Percentiles rank a stretch among this genome's conserved stretches.
phyloP scores from a whole-genome alignment of 23 tunicate species.

The Corella eumyota region DNA sequence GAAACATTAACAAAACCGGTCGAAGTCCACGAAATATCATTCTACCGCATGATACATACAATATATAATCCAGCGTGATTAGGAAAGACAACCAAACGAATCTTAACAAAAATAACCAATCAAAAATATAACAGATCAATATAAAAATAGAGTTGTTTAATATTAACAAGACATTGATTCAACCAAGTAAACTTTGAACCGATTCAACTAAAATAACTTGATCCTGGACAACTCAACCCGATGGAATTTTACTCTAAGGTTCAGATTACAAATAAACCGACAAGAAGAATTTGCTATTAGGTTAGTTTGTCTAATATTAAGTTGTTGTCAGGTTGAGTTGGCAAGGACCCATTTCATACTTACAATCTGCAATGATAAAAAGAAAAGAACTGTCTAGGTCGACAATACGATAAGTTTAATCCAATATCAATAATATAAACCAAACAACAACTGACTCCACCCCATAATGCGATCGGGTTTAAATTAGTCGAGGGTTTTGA shows the following conservation, averaged over 20 bases:
- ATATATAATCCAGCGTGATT: conserved; percentile 30
- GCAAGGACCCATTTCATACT: too few species aligned
- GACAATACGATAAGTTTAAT: conserved; percentile 19
- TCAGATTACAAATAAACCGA: too few species aligned
- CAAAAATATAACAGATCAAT: not conserved
- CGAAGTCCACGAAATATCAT: conserved; percentile 61
- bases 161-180: not conserved
- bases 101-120: conserved; percentile 27
- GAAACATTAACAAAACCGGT: conserved; percentile 35
- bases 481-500: conserved; percentile 4
- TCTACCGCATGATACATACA: conserved; percentile 16
- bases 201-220: too few species aligned
- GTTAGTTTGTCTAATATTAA: not conserved
- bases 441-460: conserved; percentile 42
- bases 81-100: conserved; percentile 20
- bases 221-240: too few species aligned
- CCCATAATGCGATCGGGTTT: conserved; percentile 27
- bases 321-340: not conserved
- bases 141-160: too few species aligned
- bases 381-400: conserved; percentile 21
- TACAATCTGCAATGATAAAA: conserved; percentile 47
- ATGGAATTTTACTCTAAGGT: too few species aligned
- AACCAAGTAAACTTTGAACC: too few species aligned
- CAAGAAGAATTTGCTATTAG: too few species aligned
- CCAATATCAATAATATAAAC: conserved; percentile 31